These are phyloP conservation scores for Iselma pallidipennis DNA, from an alignment of 2,888 invertebrate genomes.

Conservation along the genomic window DNA sequence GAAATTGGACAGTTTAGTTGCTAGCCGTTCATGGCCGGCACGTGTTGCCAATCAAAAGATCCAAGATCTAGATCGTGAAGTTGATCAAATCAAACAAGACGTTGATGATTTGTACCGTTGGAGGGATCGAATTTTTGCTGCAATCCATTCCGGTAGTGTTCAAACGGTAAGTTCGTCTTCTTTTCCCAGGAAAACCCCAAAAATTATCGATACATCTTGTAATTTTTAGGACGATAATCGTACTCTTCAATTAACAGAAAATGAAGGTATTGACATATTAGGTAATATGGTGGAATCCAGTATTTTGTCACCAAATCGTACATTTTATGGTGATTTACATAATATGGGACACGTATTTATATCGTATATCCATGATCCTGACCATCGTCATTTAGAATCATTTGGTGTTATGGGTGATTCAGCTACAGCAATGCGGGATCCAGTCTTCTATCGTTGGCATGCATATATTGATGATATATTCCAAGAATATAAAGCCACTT, in stretches of 20 bases:
- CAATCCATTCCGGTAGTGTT: constrained; percentile 67
- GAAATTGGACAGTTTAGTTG: constrained; percentile 75
- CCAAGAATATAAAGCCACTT: constrained; percentile 70
- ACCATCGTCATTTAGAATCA: constrained; percentile 74
- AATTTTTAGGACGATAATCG: constrained; percentile 61
- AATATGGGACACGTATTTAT: constrained; percentile 82
- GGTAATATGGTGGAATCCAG: constrained; percentile 81
- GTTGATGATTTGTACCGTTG: constrained; percentile 72
- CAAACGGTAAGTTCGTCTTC: constrained; percentile 57
- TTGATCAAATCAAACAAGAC: constrained; percentile 68
- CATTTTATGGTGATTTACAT: constrained; percentile 78
- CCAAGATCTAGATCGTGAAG: constrained; percentile 66
- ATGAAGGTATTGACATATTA: constrained; percentile 73
- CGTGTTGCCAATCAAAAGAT: constrained; percentile 62
- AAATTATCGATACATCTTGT: background rate
- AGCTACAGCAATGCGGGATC: constrained; percentile 85
- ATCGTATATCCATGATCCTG: constrained; percentile 79
- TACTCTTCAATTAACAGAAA: constrained; percentile 63
- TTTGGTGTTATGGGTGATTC: constrained; percentile 84
- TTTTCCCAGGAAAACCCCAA: background rate
- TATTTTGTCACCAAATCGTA: constrained; percentile 68
- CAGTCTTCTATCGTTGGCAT: constrained; percentile 86
- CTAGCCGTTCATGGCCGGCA: constrained; percentile 75
- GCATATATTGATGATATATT: constrained; percentile 78
- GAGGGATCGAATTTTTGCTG: constrained; percentile 72